A percentile compares a stretch with the other conserved stretches of the same genome.
phyloP scores from a whole-genome alignment of 2,797 vertebrate genomes.

The Orestias chungarensis region DNA sequence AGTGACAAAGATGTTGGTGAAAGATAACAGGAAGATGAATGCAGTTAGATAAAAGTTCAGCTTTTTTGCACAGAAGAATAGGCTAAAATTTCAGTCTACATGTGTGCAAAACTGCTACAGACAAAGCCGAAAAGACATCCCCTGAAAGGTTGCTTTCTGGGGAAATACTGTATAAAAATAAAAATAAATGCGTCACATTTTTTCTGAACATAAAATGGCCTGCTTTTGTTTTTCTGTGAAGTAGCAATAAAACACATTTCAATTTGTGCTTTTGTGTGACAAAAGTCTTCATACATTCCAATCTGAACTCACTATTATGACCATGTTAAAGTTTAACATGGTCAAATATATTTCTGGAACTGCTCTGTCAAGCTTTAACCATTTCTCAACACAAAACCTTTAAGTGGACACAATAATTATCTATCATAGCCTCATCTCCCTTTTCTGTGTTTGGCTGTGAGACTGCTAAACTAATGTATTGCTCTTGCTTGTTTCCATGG shows the following conservation, averaged over 20 bases:
- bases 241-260: neutral
- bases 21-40: neutral
- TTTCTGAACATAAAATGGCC: neutral
- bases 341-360: neutral
- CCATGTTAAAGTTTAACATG: neutral
- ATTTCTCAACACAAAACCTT: neutral
- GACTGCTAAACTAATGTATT: neutral
- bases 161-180: neutral
- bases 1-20: neutral
- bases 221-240: neutral
- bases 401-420: neutral
- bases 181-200: no score
- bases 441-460: neutral
- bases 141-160: neutral
- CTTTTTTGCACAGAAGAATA: neutral
- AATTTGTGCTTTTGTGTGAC: neutral
- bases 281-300: neutral
- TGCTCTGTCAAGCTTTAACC: neutral
- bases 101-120: neutral
- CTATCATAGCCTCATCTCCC: neutral
- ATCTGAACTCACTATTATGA: neutral
- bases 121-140: neutral
- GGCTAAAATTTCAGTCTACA: neutral
- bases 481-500: neutral
- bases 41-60: no score